Conservation (phyloP, 2,888 invertebrate genomes). For the Oscheius myriophilus region DNA sequence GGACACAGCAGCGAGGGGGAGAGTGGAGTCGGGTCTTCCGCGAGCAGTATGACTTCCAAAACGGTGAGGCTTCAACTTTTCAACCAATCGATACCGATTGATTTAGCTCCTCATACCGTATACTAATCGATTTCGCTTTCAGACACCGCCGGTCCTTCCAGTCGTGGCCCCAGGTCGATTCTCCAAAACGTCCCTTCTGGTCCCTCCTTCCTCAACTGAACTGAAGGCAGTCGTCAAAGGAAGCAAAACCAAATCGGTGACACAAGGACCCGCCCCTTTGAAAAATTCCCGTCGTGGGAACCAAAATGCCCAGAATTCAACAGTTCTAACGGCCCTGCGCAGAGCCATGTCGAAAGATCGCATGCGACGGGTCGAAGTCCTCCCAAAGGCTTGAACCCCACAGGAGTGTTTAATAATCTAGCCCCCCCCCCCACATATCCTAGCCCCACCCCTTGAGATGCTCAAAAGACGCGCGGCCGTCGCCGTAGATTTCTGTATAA, state of each 20-base stretch:
- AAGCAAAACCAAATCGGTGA: conserved; percentile 48
- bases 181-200: conserved; percentile 55
- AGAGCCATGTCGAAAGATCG: conserved; percentile 50
- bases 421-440: not conserved
- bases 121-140: conserved; percentile 4
- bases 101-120: not conserved
- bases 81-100: too few species aligned
- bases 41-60: conserved; percentile 30
- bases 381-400: conserved; percentile 17
- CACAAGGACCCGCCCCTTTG: conserved; percentile 28
- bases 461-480: conserved; percentile 11
- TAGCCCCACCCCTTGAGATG: conserved; percentile 1
- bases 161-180: conserved; percentile 27
- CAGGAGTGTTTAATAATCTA: too few species aligned
- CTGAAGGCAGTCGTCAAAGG: conserved; percentile 53
- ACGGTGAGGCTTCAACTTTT: conserved; percentile 19
- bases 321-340: conserved; percentile 50
- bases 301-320: conserved; percentile 34
- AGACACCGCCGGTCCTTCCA: conserved; percentile 11
- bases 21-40: conserved; percentile 46
- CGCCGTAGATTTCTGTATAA: conserved; percentile 23
- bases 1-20: conserved; percentile 28
- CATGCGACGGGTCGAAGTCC: conserved; percentile 20
- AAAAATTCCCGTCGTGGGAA: conserved; percentile 18
- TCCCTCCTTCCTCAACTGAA: conserved; percentile 53